Conservation (phyloP, 2,797 vertebrate genomes). For the Oryzias sinensis region DNA sequence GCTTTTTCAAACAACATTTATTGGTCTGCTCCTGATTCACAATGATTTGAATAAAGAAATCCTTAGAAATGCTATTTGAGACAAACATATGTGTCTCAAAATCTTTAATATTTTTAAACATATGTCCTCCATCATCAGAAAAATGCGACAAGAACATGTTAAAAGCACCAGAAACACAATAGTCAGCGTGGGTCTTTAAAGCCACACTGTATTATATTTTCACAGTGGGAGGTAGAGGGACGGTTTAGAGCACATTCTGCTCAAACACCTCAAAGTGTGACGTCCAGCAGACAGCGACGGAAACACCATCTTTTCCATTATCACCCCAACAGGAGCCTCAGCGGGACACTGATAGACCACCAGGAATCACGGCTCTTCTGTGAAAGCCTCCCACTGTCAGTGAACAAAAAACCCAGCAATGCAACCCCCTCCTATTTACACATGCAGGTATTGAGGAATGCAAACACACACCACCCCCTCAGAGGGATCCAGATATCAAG, state of each 20-base stretch:
- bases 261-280: conserved; percentile 44
- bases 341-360: conserved; percentile 57
- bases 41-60: no score
- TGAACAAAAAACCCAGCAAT: conserved; percentile 34
- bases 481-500: conserved; percentile 32
- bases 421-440: conserved; percentile 32
- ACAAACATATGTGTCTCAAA: no score
- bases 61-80: no score
- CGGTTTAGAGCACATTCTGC: conserved; percentile 44
- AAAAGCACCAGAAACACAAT: no score
- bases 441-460: conserved; percentile 26
- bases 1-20: no score
- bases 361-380: conserved; percentile 23
- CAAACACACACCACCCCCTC: conserved; percentile 21
- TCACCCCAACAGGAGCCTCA: conserved; percentile 49
- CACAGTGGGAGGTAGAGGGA: conserved; percentile 47
- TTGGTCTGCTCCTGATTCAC: no score
- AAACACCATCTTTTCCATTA: conserved; percentile 60
- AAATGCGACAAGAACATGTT: no score
- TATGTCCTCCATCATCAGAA: no score
- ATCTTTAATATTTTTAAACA: no score
- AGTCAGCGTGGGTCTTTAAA: conserved; percentile 11
- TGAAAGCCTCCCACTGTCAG: conserved; percentile 13
- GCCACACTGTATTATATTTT: conserved; percentile 28
- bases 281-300: conserved; percentile 48